Evolutionary conservation across 1,140 invertebrate genomes (phyloP), one percentile per base, ranked within the genome.

Genomic region (Zaprionus tsacasi): DNA sequence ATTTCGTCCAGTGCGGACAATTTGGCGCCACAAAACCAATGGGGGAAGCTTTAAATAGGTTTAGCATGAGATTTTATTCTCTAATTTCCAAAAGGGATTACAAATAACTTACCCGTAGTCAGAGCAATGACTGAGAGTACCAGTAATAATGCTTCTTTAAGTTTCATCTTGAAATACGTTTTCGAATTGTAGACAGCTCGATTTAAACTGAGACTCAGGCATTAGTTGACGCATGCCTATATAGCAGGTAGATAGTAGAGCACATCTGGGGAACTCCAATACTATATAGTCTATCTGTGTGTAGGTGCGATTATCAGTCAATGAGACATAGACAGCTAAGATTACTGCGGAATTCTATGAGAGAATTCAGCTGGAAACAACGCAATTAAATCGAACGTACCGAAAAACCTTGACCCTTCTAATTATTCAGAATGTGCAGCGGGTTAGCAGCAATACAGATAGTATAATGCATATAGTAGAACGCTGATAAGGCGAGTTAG

Each of bases 1-100:
- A 79, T 56, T 72, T 54, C 6, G 33, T 71, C 58, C 45, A 55
- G 17, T 57, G 56, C 10, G 73, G 69, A 64, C 77, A 76, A 27
- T 76, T 38, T 2, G 77, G 61, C 27, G 38, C 36, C 12, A 61
- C 40, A 38, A 71, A 61, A 1, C 64, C 75, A 74, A 38, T 6
- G 15, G 56, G n/a, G n/a, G 27, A 30, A 33, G 25, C 40, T 13
- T 25, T 15, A 7, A 45, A 45, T 48, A 45, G 6, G n/a, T 43
- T 2, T 2, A 43, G 13, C n/a, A 15, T 8, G 48, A 12, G 38
- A 3, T 61, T 15, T 56, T 43, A 8, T n/a, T 58, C 17, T 50
- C 4, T n/a, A 35, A n/a, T 43, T 45, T 30, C 21, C 35, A 52
- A 30, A 6, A 21, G 21, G 21, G 21, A 21, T 21, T 21, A 21